Base-by-base conservation (phyloP, 2,797 vertebrate species). In the Urophycis tenuis region DNA sequence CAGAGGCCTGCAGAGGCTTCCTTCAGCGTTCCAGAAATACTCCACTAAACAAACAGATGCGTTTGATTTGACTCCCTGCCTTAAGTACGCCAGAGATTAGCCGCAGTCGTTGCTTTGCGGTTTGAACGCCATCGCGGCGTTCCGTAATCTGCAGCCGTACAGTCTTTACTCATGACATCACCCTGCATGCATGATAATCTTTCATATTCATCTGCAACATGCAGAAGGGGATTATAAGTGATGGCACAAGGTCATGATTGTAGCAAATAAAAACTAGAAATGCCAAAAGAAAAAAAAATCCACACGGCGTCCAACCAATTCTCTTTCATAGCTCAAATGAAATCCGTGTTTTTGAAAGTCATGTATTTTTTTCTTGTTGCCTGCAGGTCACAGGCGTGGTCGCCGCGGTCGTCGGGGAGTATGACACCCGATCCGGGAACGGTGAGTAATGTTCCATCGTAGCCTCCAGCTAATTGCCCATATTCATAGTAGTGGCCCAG, bases 181-280 rank as follows among this genome's bases (percentile, higher is more conserved):
- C 49, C 49, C 49, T 53, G 19, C n/a, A 53, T 53, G 49, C 49
- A 53, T 70, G 31, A 12, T 70, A 30, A 70, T 70, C n/a, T 69
- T 25, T 69, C 31, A 31, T 17, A 5, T 7, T 32, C 29, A 12
- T 70, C 69, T 70, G 69, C 15, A 30, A 30, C 14, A 17, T 31
- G 69, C 29, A 14, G 29, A 31, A 17, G 69, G 64, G 69, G 31
- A 53, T 53, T 53, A 22, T 22, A 53, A 22, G 49, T 53, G 4
- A 53, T 22, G 19, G 69, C 69, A 70, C 69, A 70, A 32, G 69
- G 69, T 70, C 69, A 70, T 30, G 29, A 70, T 70, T 70, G 69
- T 17, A 12, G 69, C 69, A 14, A 32, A 12, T 17, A 70, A 30
- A 9, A 12, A 30, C 69, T 31, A 32, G 29, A 72, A 72, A 72